Conservation (phyloP, 1,140 invertebrate species). For the Leptestheria dahalacensis region DNA sequence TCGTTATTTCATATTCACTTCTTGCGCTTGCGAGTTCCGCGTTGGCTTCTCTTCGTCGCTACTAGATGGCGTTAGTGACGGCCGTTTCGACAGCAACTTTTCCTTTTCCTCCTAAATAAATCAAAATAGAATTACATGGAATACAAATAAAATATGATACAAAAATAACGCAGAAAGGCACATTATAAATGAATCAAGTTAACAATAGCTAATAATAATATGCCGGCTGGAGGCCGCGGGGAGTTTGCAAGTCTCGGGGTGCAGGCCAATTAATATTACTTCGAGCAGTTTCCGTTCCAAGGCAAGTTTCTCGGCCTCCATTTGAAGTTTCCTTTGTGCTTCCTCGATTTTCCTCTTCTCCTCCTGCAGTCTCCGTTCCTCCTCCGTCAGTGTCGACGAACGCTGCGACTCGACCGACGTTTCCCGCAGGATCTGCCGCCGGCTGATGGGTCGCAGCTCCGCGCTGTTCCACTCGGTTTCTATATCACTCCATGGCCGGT, state of each 20-base stretch:
- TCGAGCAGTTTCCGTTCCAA: conserved; percentile 5
- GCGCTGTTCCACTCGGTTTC: conserved; percentile 14
- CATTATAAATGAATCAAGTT: too few relatives aligned
- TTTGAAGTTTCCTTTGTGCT: conserved; percentile 9
- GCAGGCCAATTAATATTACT: too few relatives aligned
- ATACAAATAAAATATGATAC: too few relatives aligned
- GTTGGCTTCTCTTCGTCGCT: neutral
- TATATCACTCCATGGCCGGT: conserved; percentile 9
- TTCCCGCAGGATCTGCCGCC: neutral
- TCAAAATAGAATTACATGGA: too few relatives aligned
- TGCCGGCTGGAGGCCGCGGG: too few relatives aligned
- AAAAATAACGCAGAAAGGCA: too few relatives aligned
- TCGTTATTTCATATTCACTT: neutral
- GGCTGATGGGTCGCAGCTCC: neutral
- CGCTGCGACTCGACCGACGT: neutral
- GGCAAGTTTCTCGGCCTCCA: conserved; percentile 6
- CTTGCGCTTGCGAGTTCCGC: too few relatives aligned
- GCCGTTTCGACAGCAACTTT: neutral
- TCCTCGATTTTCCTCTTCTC: conserved; percentile 12
- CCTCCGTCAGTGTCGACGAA: conserved; percentile 19
- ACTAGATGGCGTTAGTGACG: neutral
- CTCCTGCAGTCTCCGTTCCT: conserved; percentile 23
- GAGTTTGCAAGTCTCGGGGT: too few relatives aligned
- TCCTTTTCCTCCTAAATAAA: neutral
- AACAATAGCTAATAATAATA: too few relatives aligned